A percentile compares a stretch with the other conserved stretches of the same genome.
Evolutionary conservation across 2,113 vertebrate genomes (phyloP).

Genomic region (Pelusios castaneus): DNA sequence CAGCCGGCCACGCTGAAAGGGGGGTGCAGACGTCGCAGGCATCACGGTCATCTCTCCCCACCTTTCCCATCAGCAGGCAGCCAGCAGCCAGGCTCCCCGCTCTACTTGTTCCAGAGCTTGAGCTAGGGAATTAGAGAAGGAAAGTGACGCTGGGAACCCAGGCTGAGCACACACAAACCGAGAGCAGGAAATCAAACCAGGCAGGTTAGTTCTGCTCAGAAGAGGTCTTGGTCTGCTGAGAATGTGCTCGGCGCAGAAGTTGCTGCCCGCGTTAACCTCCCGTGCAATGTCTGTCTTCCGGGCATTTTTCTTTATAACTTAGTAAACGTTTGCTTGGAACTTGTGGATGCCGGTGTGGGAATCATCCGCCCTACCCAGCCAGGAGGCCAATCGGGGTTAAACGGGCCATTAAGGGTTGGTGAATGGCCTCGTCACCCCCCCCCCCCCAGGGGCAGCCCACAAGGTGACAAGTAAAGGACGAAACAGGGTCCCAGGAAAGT

Average conservation of each 20-base stretch:
- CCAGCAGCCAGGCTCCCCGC: background rate
- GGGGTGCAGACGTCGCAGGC: background rate
- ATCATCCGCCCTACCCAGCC: background rate
- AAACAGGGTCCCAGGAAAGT: too few relatives aligned
- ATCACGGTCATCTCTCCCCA: too few relatives aligned
- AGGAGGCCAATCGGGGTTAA: background rate
- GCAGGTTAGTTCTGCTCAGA: background rate
- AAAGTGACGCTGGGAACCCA: background rate
- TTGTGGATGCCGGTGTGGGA: background rate
- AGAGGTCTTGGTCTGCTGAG: too few relatives aligned
- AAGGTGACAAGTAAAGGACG: too few relatives aligned
- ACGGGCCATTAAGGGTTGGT: background rate
- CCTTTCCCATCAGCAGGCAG: background rate
- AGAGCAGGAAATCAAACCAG: background rate
- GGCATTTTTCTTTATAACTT: background rate
- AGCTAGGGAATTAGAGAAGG: background rate
- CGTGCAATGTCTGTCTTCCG: too few relatives aligned
- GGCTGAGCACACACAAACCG: background rate
- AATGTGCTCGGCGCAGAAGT: accelerated
- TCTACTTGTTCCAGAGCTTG: background rate
- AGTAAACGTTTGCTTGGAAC: background rate
- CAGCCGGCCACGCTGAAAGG: background rate
- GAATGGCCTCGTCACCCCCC: background rate
- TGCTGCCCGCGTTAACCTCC: too few relatives aligned
- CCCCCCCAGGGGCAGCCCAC: too few relatives aligned